Evolutionary conservation across 2,797 vertebrate species (phyloP).

Genomic region (Anisognathus igniventris): DNA sequence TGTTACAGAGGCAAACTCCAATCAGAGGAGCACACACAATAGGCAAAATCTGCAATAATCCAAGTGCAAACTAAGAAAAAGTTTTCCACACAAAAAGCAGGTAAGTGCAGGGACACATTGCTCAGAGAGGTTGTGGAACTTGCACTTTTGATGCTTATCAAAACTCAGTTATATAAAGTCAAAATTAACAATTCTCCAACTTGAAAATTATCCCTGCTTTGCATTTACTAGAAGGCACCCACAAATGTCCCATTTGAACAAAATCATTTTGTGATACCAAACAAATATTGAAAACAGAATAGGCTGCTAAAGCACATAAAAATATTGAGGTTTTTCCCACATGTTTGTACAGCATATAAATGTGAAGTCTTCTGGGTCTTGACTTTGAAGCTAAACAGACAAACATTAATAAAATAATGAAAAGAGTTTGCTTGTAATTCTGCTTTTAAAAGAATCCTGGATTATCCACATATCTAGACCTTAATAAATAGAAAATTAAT

Average conservation of each 20-base stretch:
- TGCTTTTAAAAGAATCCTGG: background rate
- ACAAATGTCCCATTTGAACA: background rate
- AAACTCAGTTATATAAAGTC: background rate
- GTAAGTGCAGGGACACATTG: fast-evolving
- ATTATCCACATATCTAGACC: background rate
- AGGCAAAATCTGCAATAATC: background rate
- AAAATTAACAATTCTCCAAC: background rate
- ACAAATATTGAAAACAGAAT: background rate
- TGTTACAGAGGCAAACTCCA: background rate
- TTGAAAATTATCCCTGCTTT: background rate
- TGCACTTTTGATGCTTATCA: background rate
- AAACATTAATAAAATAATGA: background rate
- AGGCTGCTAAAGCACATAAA: background rate
- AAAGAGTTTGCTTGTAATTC: background rate
- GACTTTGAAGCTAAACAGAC: background rate
- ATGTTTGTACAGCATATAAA: background rate
- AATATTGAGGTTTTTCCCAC: fast-evolving
- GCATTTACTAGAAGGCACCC: background rate
- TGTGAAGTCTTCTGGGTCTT: background rate
- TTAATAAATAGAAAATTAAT: background rate
- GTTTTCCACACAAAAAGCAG: background rate
- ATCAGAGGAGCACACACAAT: background rate
- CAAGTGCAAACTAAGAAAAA: background rate
- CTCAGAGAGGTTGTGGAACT: background rate
- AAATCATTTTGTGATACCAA: background rate